phyloP scores from a whole-genome alignment of 2,113 vertebrate species.

The Acrocephalus kingi region DNA sequence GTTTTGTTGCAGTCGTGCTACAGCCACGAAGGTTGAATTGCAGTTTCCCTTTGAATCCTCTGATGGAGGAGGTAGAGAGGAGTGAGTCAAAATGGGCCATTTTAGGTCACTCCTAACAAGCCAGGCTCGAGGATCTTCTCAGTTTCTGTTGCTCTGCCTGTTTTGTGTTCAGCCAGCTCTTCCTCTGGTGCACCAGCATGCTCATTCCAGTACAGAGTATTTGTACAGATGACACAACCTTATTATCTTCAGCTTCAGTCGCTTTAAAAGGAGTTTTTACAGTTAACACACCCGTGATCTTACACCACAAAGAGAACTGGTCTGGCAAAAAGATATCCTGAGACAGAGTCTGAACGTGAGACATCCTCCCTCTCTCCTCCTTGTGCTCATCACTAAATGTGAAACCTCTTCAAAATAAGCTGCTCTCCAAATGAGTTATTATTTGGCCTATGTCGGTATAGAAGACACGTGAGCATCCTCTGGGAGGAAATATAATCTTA shows the following conservation, averaged over 20 bases:
- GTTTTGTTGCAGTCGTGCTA: slow-evolving; percentile 49
- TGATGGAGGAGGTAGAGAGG: slow-evolving; percentile 34
- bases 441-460: neutral
- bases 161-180: slow-evolving; percentile 26
- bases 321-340: slow-evolving; percentile 31
- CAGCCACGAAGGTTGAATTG: slow-evolving; percentile 31
- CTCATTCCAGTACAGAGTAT: slow-evolving; percentile 44
- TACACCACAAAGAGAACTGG: slow-evolving; percentile 13
- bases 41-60: slow-evolving; percentile 63
- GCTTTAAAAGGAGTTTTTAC: slow-evolving; percentile 47
- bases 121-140: slow-evolving; percentile 39
- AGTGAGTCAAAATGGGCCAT: slow-evolving; percentile 47
- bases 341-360: neutral
- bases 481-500: slow-evolving; percentile 33
- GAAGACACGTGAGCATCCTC: slow-evolving; percentile 41
- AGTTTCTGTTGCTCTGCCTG: slow-evolving; percentile 53
- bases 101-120: slow-evolving; percentile 55
- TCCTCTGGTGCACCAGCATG: neutral
- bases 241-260: neutral
- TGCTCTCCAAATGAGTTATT: slow-evolving; percentile 45
- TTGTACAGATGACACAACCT: slow-evolving; percentile 24
- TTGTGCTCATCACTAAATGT: neutral
- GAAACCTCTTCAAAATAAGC: slow-evolving; percentile 57
- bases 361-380: slow-evolving; percentile 22
- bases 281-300: slow-evolving; percentile 22